Base-by-base conservation (phyloP, 2,888 invertebrate genomes). In the Rotaria magnacalcarata region DNA sequence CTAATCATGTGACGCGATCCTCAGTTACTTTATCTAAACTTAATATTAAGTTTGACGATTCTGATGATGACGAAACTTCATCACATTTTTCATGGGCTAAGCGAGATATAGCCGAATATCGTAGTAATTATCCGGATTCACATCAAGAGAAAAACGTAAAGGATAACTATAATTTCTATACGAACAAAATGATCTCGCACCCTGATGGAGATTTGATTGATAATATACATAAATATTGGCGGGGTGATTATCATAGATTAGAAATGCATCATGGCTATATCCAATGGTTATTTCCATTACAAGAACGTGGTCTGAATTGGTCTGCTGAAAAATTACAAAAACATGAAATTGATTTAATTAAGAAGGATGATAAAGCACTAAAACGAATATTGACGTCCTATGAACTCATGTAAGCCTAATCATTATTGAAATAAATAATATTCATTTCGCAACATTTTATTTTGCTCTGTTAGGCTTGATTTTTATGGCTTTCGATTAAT, bases 211-310 rank as follows among this genome's bases (percentile, higher is more conserved):
- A 84, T 24, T 84, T 52, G n/a, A 87, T 88, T 54, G 88, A 88
- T n/a, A 60, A 86, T 24, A 87, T 88, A 54, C 87, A 86, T 74
- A 75, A 84, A 10, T 16, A 87, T 0, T 88, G 88, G 88, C 80
- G 16, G 43, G 86, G 85, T 8, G 84, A 88, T 84, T 87, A 87
- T 54, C 43, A 84, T 27, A 27, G 21, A 24, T 67, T 88, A 60
- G 88, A 88, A 67, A 54, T 54, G 6, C 88, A 88, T 84, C 88
- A 88, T 86, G 88, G 88, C 10, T 90, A 89, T 87, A 89, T 90
- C 67, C 89, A 89, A 86, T 89, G 89, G 89, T 89, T 90, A 85
- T 90, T 90, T 87, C 90, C 90, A 10, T 89, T 90, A 52, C 85
- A 89, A 87, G 90, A 90, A 85, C 86, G 85, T 27, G 90, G 90